These are phyloP conservation scores for Ranitomeya variabilis DNA, from an alignment of 2,113 vertebrate species.

Conservation along the genomic window DNA sequence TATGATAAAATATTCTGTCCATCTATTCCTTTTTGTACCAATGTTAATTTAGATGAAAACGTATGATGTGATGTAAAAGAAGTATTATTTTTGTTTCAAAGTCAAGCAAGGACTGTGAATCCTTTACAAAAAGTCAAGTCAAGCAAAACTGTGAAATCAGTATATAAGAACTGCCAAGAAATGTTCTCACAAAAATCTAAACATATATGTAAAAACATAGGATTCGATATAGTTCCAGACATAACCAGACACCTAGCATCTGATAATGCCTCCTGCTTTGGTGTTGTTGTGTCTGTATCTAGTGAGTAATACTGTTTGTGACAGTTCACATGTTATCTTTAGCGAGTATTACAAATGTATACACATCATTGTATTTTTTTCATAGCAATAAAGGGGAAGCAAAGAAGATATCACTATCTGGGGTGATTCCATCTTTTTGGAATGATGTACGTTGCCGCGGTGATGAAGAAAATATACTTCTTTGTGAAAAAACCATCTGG, in stretches of 20 bases:
- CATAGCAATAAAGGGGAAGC: constrained; percentile 78
- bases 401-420: constrained; percentile 72
- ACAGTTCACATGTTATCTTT: not conserved
- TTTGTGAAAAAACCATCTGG: constrained; percentile 81
- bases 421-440: constrained; percentile 79
- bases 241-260: not conserved
- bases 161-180: not conserved
- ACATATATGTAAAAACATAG: not conserved
- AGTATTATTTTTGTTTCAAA: not conserved
- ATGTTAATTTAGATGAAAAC: not conserved
- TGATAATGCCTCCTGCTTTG: not conserved
- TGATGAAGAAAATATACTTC: constrained; percentile 81
- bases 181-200: not conserved
- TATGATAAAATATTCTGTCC: not conserved
- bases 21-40: not conserved
- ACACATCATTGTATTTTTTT: not conserved
- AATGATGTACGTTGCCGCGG: constrained; percentile 80
- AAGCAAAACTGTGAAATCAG: not conserved
- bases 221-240: not conserved
- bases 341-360: not conserved
- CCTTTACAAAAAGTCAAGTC: too few relatives aligned
- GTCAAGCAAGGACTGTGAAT: not conserved
- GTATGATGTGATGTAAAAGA: not conserved
- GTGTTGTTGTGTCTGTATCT: constrained; percentile 9
- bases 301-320: not conserved